These are phyloP conservation scores for Agelastica alni DNA, from an alignment of 2,888 invertebrate species.

Conservation along the genomic window DNA sequence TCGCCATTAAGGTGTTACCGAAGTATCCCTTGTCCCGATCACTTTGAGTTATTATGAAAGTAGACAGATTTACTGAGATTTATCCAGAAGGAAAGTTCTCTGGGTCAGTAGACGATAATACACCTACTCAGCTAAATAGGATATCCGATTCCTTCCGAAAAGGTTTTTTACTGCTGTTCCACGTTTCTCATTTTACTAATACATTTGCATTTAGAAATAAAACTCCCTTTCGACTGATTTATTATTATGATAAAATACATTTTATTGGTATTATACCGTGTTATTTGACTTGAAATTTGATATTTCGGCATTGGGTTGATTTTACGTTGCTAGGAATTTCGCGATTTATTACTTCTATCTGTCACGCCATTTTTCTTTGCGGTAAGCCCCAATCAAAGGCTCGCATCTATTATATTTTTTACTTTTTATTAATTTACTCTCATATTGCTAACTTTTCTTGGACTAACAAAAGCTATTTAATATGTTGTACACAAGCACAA, in stretches of 20 bases:
- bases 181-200: slow-evolving; percentile 11
- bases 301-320: background rate
- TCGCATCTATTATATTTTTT: too few relatives aligned
- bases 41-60: slow-evolving; percentile 33
- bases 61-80: slow-evolving; percentile 40
- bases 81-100: slow-evolving; percentile 39
- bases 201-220: slow-evolving; percentile 10
- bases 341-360: too few relatives aligned
- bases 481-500: too few relatives aligned
- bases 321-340: too few relatives aligned
- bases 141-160: slow-evolving; percentile 18
- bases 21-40: slow-evolving; percentile 19
- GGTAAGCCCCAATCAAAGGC: too few relatives aligned
- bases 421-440: too few relatives aligned
- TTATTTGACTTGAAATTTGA: too few relatives aligned
- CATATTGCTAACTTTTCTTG: too few relatives aligned
- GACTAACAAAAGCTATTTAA: too few relatives aligned
- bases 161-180: slow-evolving; percentile 17
- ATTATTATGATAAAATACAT: background rate
- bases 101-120: slow-evolving; percentile 40
- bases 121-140: slow-evolving; percentile 27
- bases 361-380: too few relatives aligned
- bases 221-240: background rate
- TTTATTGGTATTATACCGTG: background rate
- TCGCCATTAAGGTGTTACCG: slow-evolving; percentile 14